Conservation (phyloP, 1,140 invertebrate genomes). For the Marisa cornuarietis region DNA sequence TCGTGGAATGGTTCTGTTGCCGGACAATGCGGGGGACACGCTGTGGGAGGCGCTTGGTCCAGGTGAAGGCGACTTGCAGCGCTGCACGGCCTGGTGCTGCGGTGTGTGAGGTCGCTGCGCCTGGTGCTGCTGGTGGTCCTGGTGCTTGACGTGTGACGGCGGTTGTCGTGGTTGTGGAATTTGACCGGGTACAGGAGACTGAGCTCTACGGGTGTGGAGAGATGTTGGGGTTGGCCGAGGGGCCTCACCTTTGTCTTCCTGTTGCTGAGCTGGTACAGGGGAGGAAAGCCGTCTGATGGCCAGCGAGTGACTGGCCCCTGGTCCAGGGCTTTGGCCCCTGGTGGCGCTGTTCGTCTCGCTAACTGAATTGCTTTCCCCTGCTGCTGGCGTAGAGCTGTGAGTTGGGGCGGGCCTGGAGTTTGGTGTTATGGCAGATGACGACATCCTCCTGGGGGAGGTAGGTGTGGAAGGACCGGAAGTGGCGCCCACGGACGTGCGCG, state of each 20-base stretch:
- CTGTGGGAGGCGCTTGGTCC: background rate
- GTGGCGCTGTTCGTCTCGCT: too few relatives aligned
- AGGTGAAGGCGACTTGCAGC: slow-evolving; percentile 24
- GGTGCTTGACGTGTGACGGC: background rate
- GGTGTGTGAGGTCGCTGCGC: background rate
- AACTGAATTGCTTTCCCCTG: background rate
- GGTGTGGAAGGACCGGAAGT: background rate
- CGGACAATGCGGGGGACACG: slow-evolving; percentile 4
- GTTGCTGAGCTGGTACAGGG: background rate
- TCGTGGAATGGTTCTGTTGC: slow-evolving; percentile 16
- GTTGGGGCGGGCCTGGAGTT: slow-evolving; percentile 11
- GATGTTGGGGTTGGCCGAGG: background rate
- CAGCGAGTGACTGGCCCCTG: too few relatives aligned
- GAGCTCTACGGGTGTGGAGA: background rate
- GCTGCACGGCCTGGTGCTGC: slow-evolving; percentile 18
- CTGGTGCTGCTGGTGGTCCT: background rate
- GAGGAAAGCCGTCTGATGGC: slow-evolving; percentile 9
- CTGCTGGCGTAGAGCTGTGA: slow-evolving; percentile 19
- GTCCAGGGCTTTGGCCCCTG: too few relatives aligned
- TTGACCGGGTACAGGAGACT: background rate
- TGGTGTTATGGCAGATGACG: background rate
- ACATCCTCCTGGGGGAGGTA: slow-evolving; percentile 11
- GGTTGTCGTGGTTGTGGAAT: background rate
- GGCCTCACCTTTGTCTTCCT: too few relatives aligned
- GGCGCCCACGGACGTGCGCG: slow-evolving; percentile 4